These are phyloP conservation scores for Ophioninae sp. DNA, from an alignment of 2,888 invertebrate genomes.

Conservation along the genomic window DNA sequence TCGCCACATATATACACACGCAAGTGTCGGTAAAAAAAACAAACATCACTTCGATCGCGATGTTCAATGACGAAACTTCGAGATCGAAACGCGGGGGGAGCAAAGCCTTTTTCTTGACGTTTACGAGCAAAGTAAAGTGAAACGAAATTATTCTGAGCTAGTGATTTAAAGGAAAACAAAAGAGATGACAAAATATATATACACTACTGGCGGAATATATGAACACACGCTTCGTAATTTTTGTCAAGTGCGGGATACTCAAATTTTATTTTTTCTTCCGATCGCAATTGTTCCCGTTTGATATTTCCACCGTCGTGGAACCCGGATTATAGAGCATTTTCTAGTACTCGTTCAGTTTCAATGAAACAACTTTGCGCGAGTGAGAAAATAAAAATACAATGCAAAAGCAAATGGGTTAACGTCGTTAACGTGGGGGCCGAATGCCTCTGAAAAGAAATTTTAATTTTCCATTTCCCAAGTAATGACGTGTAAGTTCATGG, in stretches of 20 bases:
- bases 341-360: neutral
- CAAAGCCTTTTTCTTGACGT: constrained; percentile 28
- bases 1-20: neutral
- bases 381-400: neutral
- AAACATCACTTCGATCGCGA: constrained; percentile 51
- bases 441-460: neutral
- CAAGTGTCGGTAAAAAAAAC: constrained; percentile 19
- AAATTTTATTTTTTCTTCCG: neutral
- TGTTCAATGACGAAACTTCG: constrained; percentile 40
- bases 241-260: neutral
- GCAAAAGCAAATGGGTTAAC: neutral
- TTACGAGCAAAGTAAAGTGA: constrained; percentile 31
- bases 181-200: constrained; percentile 24
- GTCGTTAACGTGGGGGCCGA: too few relatives aligned
- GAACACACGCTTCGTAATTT: neutral
- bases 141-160: neutral
- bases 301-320: neutral
- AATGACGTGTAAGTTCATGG: neutral
- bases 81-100: constrained; percentile 54
- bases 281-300: neutral
- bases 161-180: neutral
- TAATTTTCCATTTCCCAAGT: neutral
- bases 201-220: constrained; percentile 4
- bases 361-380: neutral
- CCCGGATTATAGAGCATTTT: too few relatives aligned